These are phyloP conservation scores for Periphyllus acericola DNA, from an alignment of 2,888 invertebrate genomes.

Conservation along the genomic window DNA sequence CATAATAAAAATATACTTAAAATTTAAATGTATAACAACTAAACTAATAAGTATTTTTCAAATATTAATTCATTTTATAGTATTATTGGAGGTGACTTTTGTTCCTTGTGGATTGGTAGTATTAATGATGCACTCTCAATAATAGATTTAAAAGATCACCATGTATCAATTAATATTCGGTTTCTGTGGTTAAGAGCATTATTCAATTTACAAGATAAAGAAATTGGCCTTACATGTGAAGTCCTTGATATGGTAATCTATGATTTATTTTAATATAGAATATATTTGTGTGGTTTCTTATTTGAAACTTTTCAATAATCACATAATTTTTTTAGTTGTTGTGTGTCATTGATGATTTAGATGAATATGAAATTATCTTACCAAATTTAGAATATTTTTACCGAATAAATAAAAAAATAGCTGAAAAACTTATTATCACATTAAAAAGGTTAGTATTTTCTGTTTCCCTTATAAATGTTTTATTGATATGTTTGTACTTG, in stretches of 20 bases:
- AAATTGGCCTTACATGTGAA: conserved; percentile 62
- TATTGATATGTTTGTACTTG: conserved; percentile 19
- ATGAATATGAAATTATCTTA: conserved; percentile 65
- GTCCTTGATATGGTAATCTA: conserved; percentile 56
- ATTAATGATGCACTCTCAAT: conserved; percentile 61
- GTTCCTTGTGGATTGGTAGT: conserved; percentile 64
- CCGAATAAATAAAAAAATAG: conserved; percentile 68
- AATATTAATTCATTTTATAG: conserved; percentile 60
- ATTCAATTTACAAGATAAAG: conserved; percentile 64
- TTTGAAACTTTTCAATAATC: not conserved
- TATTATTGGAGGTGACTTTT: conserved; percentile 64
- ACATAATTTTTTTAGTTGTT: conserved; percentile 61
- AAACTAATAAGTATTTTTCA: not conserved
- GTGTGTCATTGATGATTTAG: conserved; percentile 63
- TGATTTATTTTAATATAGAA: not conserved
- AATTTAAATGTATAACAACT: not conserved
- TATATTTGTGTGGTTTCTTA: not conserved
- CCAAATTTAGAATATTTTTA: conserved; percentile 72
- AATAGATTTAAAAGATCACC: conserved; percentile 62
- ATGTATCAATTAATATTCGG: conserved; percentile 63
- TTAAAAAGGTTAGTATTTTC: conserved; percentile 69
- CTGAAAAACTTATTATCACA: conserved; percentile 69
- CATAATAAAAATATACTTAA: not conserved
- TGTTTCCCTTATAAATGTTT: not conserved
- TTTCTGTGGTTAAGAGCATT: conserved; percentile 64